phyloP scores from a whole-genome alignment of 2,888 invertebrate species.

The Gryllus longicercus region DNA sequence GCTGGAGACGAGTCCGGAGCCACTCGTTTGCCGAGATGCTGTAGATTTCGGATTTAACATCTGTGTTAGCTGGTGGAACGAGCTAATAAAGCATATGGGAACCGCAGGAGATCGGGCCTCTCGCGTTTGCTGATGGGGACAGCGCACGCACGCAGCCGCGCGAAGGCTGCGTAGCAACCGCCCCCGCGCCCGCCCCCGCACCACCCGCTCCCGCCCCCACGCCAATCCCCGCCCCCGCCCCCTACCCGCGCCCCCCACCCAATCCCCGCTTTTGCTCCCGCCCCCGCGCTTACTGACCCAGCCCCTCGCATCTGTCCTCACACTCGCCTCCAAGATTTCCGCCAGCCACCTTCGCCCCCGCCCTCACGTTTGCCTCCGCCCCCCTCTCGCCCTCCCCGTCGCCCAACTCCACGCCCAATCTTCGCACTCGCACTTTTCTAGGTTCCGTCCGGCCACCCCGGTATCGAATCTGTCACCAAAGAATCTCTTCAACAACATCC shows the following conservation, averaged over 20 bases:
- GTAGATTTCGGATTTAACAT: slow-evolving; percentile 17
- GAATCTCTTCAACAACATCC: too few relatives aligned
- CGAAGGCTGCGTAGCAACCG: not conserved
- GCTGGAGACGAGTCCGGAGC: too few relatives aligned
- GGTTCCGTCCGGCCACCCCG: too few relatives aligned
- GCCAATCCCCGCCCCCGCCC: not conserved
- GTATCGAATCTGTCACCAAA: too few relatives aligned
- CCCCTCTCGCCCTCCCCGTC: too few relatives aligned
- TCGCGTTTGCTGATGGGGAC: slow-evolving; percentile 17
- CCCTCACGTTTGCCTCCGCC: too few relatives aligned
- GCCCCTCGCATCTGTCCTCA: not conserved
- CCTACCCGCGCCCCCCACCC: not conserved
- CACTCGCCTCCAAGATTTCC: too few relatives aligned
- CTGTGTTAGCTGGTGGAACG: slow-evolving; percentile 1
- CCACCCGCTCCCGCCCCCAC: not conserved
- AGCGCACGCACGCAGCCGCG: not conserved
- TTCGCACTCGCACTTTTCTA: too few relatives aligned
- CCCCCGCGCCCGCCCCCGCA: not conserved
- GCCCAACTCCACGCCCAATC: too few relatives aligned
- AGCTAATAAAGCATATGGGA: slow-evolving; percentile 17
- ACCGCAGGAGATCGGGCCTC: slow-evolving; percentile 4
- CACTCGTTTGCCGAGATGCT: slow-evolving; percentile 17
- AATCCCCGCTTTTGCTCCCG: not conserved
- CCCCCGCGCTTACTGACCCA: not conserved
- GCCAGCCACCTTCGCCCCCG: too few relatives aligned